These are phyloP conservation scores for Neogale vison DNA, from an alignment of 2,113 vertebrate genomes.

Conservation along the genomic window DNA sequence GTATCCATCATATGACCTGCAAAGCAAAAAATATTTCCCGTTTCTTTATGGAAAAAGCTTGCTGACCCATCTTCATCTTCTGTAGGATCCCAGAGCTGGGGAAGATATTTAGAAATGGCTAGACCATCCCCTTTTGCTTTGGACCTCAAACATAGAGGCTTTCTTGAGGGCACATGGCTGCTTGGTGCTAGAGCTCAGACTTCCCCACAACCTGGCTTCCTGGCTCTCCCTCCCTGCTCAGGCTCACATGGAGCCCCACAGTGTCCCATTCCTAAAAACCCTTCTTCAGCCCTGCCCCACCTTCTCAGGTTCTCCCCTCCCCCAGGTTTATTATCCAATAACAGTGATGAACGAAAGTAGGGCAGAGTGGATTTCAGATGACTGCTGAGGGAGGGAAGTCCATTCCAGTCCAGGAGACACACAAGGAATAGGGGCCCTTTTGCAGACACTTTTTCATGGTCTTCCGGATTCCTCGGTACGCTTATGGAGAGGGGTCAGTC, in stretches of 20 bases:
- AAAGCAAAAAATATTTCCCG: not conserved
- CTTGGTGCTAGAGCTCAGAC: not conserved
- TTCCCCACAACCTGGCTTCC: not conserved
- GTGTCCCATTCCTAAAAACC: not conserved
- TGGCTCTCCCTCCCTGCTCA: accelerated
- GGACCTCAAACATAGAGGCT: not conserved
- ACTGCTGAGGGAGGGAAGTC: not conserved
- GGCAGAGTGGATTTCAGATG: not conserved
- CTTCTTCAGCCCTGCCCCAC: accelerated
- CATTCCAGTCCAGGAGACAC: not conserved
- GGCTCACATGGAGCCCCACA: not conserved
- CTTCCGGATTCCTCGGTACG: not conserved
- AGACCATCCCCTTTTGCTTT: not conserved
- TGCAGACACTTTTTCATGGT: not conserved
- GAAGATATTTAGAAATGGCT: not conserved
- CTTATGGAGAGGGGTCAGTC: not conserved
- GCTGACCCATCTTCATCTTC: not conserved
- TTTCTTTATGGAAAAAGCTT: not conserved
- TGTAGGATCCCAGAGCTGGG: not conserved
- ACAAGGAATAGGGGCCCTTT: not conserved
- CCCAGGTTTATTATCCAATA: not conserved
- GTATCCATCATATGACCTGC: accelerated
- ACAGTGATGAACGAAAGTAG: not conserved
- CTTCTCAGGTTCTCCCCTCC: not conserved
- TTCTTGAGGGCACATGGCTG: not conserved